Base-by-base conservation (phyloP, 1,140 invertebrate species). In the Ctenoplectra terminalis region DNA sequence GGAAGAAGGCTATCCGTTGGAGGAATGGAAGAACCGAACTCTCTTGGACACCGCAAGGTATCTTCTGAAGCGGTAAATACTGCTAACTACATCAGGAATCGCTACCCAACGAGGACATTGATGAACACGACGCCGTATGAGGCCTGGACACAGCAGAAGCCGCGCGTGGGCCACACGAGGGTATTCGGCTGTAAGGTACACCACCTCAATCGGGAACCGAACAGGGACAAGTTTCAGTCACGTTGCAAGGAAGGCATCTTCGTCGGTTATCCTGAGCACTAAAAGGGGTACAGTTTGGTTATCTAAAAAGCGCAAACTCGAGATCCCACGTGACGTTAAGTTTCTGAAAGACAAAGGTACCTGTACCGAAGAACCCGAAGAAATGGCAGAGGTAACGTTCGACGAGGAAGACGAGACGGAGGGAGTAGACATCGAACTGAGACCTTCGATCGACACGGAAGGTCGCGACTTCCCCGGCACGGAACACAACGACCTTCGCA, bases 301-400 rank as follows among this genome's bases (percentile, higher is more conserved):
- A n/a, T n/a, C n/a, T n/a, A n/a, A n/a, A n/a, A n/a, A n/a, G n/a
- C n/a, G n/a, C n/a, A n/a, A n/a, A n/a, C n/a, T n/a, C n/a, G n/a
- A n/a, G n/a, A 63, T 80, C 17, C 23, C 58, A 43, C 46, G 77
- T 11, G 67, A 80, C 15, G 29, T 72, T 0, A 54, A 58, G 20
- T 79, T 79, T 15, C n/a, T 70, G 31, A 5, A 79, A 50, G 29
- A 31, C 5, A 1, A 52, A 9, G 0, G 9, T 34, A 31, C 31
- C 31, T 23, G 29, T 9, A 0, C 26, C 9, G 29, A 60, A 15
- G 29, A 60, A 31, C 56, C 8, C 23, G 1, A 11, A n/a, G n/a
- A n/a, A n/a, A n/a, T n/a, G n/a, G n/a, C n/a, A 13, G 13, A 34
- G 26, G 29, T 7, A 29, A 34, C 29, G 23, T 60, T 29, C 26